Base-by-base conservation (phyloP, 1,140 invertebrate genomes). In the Maniola jurtina region DNA sequence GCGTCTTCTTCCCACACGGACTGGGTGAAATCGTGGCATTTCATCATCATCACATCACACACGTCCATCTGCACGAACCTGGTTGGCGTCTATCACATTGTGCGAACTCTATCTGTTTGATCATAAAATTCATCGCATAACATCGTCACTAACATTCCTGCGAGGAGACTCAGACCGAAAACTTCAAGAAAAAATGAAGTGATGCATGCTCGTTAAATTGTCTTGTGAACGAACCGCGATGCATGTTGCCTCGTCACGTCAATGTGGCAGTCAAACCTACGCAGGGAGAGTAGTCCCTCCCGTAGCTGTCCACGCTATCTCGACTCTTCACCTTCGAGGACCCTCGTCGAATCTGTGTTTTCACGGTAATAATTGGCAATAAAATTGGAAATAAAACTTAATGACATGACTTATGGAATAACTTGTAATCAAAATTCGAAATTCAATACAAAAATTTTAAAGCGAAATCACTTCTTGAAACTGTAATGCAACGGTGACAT, bases 51-150 rank as follows among this genome's bases (percentile, higher is more conserved):
- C 78, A 25, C 25, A 84, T 73, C 72, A 72, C 70, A 80, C 72
- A 73, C 72, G 68, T 80, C 78, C 75, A 84, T 83, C 71, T 90
- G 88, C 86, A 90, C 88, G 84, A 83, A 72, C 74, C 83, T 80
- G 83, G 71, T 79, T 81, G 75, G 72, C 71, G 82, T 79, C 61
- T 64, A 76, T 73, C 72, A 76, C 72, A 70, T 58, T 70, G 73
- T 73, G 68, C 66, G 68, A 76, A 74, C 75, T 79, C 45, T 80
- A 60, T 80, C 76, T 77, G 66, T 80, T 65, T 67, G 59, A 78
- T 82, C 81, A 84, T 84, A 72, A 76, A 77, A 73, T 65, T 79
- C 85, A 88, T 85, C 67, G 75, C 74, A 85, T 83, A 72, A 79
- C 70, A 79, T 81, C 62, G 76, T 77, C 83, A 78, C 64, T 75